phyloP scores from a whole-genome alignment of 2,888 invertebrate species.

The Linnaemya tessellans region DNA sequence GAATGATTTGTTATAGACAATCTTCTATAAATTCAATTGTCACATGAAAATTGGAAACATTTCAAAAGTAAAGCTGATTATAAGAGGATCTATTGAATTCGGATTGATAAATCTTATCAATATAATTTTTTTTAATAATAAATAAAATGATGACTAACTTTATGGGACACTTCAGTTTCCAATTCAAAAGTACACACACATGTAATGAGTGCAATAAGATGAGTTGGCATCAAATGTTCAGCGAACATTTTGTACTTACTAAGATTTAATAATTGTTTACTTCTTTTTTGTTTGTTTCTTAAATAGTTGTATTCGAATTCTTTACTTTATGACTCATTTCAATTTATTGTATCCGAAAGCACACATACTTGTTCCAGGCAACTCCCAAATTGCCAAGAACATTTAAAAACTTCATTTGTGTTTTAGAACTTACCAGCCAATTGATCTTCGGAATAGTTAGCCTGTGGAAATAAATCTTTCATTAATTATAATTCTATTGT shows the following conservation, averaged over 20 bases:
- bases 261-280: constrained; percentile 44
- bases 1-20: constrained; percentile 30
- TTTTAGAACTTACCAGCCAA: constrained; percentile 90
- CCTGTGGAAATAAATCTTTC: constrained; percentile 84
- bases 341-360: constrained; percentile 10
- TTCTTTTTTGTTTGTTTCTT: constrained; percentile 14
- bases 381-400: constrained; percentile 58
- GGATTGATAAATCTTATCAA: constrained; percentile 10
- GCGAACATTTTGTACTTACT: background rate
- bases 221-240: constrained; percentile 56
- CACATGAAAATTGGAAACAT: constrained; percentile 49
- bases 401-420: background rate
- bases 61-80: constrained; percentile 34
- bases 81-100: constrained; percentile 17
- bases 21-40: constrained; percentile 58
- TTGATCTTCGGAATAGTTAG: constrained; percentile 95
- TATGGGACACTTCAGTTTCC: background rate
- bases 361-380: constrained; percentile 49
- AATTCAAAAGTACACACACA: background rate
- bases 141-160: constrained; percentile 21
- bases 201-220: constrained; percentile 37
- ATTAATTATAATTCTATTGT: constrained; percentile 15
- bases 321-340: constrained; percentile 51
- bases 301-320: constrained; percentile 7
- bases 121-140: background rate